These are phyloP conservation scores for Hydriomena furcata DNA, from an alignment of 2,888 invertebrate genomes.

Conservation along the genomic window DNA sequence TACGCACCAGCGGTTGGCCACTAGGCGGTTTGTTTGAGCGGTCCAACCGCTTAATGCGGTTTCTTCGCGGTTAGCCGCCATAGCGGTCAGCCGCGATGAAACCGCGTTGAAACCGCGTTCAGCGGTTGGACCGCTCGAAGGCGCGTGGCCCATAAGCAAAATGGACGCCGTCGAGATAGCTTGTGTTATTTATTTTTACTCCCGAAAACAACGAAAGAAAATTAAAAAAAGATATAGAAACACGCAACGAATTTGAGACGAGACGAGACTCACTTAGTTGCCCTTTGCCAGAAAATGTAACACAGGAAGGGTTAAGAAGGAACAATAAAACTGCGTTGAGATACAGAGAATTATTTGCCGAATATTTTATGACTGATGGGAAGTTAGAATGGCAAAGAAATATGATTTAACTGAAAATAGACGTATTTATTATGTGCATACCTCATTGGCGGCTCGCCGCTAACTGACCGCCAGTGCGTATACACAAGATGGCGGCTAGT, in stretches of 20 bases:
- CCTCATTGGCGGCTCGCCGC: too few species aligned
- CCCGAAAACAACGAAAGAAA: conserved; percentile 30
- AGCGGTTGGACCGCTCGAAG: conserved; percentile 10
- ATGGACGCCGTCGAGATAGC: conserved; percentile 20
- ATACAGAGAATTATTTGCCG: conserved; percentile 36
- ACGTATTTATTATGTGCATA: too few species aligned
- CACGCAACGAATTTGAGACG: conserved; percentile 31
- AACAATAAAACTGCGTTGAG: conserved; percentile 34
- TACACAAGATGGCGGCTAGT: too few species aligned
- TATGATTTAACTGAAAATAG: too few species aligned
- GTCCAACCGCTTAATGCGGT: too few species aligned
- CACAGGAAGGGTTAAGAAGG: conserved; percentile 24
- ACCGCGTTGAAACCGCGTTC: too few species aligned
- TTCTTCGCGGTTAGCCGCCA: too few species aligned
- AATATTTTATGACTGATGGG: conserved; percentile 34
- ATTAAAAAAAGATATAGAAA: conserved; percentile 32
- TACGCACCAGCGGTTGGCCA: too few species aligned
- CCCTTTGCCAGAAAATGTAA: conserved; percentile 31
- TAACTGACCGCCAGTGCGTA: too few species aligned
- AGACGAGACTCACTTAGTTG: conserved; percentile 35
- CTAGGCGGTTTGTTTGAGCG: too few species aligned
- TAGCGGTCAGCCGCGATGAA: too few species aligned
- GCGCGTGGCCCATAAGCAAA: conserved; percentile 8
- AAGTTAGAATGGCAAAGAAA: conserved; percentile 27
- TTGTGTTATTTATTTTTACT: conserved; percentile 31